Evolutionary conservation across 2,888 invertebrate genomes (phyloP).

Genomic region (Anodontia alba): DNA sequence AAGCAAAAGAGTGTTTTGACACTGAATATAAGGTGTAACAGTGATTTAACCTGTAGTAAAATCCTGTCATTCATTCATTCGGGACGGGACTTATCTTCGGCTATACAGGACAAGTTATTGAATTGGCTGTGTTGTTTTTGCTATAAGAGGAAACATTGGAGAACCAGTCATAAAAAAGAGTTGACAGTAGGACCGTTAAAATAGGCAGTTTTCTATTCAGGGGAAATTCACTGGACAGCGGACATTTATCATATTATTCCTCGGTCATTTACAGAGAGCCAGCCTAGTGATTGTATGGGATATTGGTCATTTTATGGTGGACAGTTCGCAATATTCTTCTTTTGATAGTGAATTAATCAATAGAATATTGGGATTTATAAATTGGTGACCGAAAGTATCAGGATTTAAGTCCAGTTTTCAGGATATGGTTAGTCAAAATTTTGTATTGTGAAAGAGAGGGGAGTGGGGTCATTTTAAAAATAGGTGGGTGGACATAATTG

Average conservation of each 20-base stretch:
- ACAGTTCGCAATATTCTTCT: neutral
- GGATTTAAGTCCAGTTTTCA: neutral
- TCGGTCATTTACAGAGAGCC: constrained; percentile 9
- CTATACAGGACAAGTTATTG: neutral
- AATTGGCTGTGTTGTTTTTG: neutral
- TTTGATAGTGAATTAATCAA: constrained; percentile 6
- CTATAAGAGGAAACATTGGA: neutral
- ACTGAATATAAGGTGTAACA: neutral
- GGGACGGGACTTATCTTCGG: neutral
- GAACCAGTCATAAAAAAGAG: neutral
- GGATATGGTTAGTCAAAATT: constrained; percentile 9
- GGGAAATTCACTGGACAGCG: constrained; percentile 10
- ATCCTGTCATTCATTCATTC: constrained; percentile 5
- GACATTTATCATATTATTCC: constrained; percentile 15
- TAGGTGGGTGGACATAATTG: no score
- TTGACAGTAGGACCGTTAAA: constrained; percentile 11
- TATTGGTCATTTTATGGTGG: constrained; percentile 8
- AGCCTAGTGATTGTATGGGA: neutral
- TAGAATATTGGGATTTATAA: neutral
- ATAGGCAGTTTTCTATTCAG: constrained; percentile 13
- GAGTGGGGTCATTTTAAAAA: no score
- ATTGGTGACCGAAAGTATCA: neutral
- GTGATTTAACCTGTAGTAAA: constrained; percentile 14
- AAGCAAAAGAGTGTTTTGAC: constrained; percentile 37
- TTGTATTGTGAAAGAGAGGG: neutral